A percentile compares a stretch with the other conserved stretches of the same genome.
Evolutionary conservation across 2,113 vertebrate species (phyloP).

Genomic region (Colinus virginianus): DNA sequence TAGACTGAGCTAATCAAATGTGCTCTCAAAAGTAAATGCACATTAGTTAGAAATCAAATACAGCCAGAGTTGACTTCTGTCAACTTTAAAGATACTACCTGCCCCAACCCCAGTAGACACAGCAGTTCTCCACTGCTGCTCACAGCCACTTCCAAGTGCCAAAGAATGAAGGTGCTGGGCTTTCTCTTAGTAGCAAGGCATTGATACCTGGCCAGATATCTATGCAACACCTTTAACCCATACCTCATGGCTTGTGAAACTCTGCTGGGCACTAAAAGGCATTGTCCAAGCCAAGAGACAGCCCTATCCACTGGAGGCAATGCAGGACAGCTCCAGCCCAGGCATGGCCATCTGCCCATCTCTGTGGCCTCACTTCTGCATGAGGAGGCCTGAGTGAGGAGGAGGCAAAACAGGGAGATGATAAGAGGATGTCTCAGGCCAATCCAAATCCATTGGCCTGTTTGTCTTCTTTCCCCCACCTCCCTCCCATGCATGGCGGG

Average conservation of each 20-base stretch:
- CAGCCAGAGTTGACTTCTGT: slow-evolving; percentile 28
- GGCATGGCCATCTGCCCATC: neutral
- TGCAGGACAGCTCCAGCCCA: neutral
- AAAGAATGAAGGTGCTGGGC: slow-evolving; percentile 6
- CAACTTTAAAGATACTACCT: slow-evolving; percentile 26
- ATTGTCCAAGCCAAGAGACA: neutral
- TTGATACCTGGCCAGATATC: neutral
- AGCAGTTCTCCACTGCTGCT: neutral
- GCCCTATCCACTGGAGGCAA: neutral
- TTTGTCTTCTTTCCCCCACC: neutral
- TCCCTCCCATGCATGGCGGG: neutral
- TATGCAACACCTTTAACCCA: neutral
- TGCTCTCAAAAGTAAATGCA: slow-evolving; percentile 54
- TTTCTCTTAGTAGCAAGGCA: neutral
- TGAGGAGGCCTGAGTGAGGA: neutral
- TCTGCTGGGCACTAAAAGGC: neutral
- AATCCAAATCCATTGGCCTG: neutral
- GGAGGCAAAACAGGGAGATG: neutral
- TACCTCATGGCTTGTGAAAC: neutral
- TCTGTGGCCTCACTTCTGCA: neutral
- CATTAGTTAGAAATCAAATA: slow-evolving; percentile 52
- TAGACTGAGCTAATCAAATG: neutral
- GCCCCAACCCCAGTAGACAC: slow-evolving; percentile 7
- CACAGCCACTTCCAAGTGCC: slow-evolving; percentile 22
- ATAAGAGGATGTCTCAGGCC: no score